Percentiles rank a stretch among this genome's conserved stretches.
Conservation (phyloP, 1,140 invertebrate genomes). For the Drosophila sulfurigaster region DNA sequence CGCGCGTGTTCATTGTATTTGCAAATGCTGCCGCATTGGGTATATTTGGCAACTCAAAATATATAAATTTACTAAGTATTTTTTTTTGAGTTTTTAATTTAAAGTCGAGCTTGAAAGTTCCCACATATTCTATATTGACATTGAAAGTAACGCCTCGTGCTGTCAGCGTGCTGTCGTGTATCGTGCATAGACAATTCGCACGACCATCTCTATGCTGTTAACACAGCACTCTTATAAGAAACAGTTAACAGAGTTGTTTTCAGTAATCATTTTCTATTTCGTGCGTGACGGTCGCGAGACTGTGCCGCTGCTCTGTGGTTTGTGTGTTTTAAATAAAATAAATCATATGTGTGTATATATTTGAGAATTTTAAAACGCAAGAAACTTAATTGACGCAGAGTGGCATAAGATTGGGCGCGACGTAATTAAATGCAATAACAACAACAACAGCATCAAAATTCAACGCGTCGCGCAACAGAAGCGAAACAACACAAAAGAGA, state of each 20-base stretch:
- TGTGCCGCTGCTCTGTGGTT: conserved; percentile 43
- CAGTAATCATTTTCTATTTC: conserved; percentile 46
- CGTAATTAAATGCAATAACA: conserved; percentile 21
- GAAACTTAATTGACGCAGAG: conserved; percentile 41
- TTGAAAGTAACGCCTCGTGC: background rate
- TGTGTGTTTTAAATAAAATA: conserved; percentile 55
- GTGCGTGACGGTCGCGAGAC: conserved; percentile 47
- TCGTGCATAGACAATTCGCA: background rate
- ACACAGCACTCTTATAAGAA: conserved; percentile 42
- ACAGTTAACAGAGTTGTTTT: conserved; percentile 43
- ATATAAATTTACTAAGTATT: too few relatives aligned
- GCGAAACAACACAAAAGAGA: conserved; percentile 46
- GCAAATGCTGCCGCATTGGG: background rate
- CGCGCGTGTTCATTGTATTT: background rate
- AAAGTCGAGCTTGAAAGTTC: background rate
- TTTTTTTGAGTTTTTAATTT: too few relatives aligned
- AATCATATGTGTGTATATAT: conserved; percentile 23
- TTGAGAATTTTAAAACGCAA: conserved; percentile 47
- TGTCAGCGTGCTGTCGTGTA: background rate
- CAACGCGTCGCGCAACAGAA: conserved; percentile 22
- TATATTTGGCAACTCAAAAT: background rate
- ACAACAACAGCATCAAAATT: background rate
- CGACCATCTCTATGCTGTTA: conserved; percentile 29
- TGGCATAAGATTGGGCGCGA: conserved; percentile 23
- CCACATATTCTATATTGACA: background rate